phyloP scores from a whole-genome alignment of 1,140 invertebrate genomes.

The Chironomus tepperi region DNA sequence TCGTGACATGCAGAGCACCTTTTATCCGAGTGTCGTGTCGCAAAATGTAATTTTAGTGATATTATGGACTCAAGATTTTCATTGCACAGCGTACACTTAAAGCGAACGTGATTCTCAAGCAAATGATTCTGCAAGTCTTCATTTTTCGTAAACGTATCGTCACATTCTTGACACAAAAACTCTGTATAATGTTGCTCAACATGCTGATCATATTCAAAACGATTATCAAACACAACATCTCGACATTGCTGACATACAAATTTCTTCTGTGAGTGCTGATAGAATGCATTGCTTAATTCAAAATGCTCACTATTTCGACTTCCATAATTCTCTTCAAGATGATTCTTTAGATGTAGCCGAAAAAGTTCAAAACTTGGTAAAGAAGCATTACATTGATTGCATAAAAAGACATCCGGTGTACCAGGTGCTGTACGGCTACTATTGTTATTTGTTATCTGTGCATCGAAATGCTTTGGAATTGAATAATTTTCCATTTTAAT shows the following conservation, averaged over 20 bases:
- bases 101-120: constrained; percentile 79
- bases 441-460: constrained; percentile 35
- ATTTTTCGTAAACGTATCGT: constrained; percentile 69
- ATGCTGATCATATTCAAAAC: constrained; percentile 67
- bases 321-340: constrained; percentile 49
- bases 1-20: constrained; percentile 68
- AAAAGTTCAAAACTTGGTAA: constrained; percentile 83
- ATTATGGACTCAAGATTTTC: constrained; percentile 86
- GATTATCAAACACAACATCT: constrained; percentile 56
- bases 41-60: constrained; percentile 81
- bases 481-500: constrained; percentile 25
- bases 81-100: constrained; percentile 77
- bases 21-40: constrained; percentile 71
- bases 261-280: constrained; percentile 35
- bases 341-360: constrained; percentile 72
- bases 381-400: constrained; percentile 79
- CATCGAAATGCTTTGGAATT: constrained; percentile 27
- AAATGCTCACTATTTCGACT: constrained; percentile 35
- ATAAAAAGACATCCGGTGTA: constrained; percentile 60
- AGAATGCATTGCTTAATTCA: constrained; percentile 29
- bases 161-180: constrained; percentile 73
- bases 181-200: constrained; percentile 74
- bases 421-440: constrained; percentile 33
- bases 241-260: constrained; percentile 63
- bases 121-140: constrained; percentile 84